Conservation (phyloP, 2,113 vertebrate genomes). For the Tapirus terrestris region DNA sequence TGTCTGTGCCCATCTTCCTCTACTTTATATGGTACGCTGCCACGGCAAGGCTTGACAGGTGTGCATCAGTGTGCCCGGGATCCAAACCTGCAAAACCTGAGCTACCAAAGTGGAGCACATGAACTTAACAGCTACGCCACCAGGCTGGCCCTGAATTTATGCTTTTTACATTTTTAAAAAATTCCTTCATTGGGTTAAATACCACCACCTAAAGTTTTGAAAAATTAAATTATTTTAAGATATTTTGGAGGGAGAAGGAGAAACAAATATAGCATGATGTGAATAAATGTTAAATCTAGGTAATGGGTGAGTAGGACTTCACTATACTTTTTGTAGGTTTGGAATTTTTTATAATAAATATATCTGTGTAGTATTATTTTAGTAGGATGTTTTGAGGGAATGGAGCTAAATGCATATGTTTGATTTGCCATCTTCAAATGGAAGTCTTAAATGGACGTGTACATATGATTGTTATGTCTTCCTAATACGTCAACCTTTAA, state of each 20-base stretch:
- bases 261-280: background rate
- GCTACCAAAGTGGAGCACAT: no score
- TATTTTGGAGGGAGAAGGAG: background rate
- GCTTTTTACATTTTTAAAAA: background rate
- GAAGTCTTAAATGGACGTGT: background rate
- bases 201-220: background rate
- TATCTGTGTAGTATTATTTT: background rate
- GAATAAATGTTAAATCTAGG: background rate
- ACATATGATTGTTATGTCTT: background rate
- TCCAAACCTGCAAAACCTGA: no score
- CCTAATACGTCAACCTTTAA: background rate
- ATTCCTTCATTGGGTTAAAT: background rate
- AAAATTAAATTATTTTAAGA: constrained; percentile 14
- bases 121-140: no score
- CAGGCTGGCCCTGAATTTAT: background rate
- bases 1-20: no score
- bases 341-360: background rate
- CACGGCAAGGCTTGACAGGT: no score
- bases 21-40: no score
- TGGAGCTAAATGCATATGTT: background rate
- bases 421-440: background rate
- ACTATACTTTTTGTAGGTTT: background rate
- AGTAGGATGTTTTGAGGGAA: background rate
- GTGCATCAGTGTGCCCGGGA: no score
- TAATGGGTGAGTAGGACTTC: background rate